These are phyloP conservation scores for Ifrita kowaldi DNA, from an alignment of 2,113 vertebrate genomes.

Conservation along the genomic window DNA sequence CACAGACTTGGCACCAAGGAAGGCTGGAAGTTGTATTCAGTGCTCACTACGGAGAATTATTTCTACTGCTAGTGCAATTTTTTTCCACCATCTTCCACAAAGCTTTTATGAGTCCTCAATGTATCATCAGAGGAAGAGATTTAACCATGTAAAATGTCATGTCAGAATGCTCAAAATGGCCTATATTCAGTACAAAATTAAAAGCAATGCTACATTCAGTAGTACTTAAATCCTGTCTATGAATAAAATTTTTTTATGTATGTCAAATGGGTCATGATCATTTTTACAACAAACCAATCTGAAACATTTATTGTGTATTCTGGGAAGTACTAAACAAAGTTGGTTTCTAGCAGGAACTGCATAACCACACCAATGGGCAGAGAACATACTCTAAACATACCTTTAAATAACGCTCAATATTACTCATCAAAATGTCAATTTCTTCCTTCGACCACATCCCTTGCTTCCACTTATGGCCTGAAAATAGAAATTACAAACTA, in stretches of 20 bases:
- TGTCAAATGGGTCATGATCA: not conserved
- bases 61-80: not conserved
- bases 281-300: not conserved
- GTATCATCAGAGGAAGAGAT: not conserved
- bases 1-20: not conserved
- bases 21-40: not conserved
- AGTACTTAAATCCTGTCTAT: not conserved
- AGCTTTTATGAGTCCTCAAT: not conserved
- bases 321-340: not conserved
- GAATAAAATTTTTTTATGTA: not conserved
- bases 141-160: not conserved
- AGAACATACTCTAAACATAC: constrained; percentile 62
- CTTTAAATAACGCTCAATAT: constrained; percentile 96
- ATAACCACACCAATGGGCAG: not conserved
- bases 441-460: constrained; percentile 99
- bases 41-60: not conserved
- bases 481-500: constrained; percentile 43
- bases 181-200: not conserved
- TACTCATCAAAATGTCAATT: constrained; percentile 95
- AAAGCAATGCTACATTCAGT: not conserved
- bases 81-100: not conserved
- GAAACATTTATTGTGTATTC: not conserved
- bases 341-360: not conserved
- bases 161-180: not conserved
- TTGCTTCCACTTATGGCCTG: constrained; percentile 98